Evolutionary conservation across 1,140 invertebrate genomes (phyloP).

Genomic region (Homalodisca vitripennis): DNA sequence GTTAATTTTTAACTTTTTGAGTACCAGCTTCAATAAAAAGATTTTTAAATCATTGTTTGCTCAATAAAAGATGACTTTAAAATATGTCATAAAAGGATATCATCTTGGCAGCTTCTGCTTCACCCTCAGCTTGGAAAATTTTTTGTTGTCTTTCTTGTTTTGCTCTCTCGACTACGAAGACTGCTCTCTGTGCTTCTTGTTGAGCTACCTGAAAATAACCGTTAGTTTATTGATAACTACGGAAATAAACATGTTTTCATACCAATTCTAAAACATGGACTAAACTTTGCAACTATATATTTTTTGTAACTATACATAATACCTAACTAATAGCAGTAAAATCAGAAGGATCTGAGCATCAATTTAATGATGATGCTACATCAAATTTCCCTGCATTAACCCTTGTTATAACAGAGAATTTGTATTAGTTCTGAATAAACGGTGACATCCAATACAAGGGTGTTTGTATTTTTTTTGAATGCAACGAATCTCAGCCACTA

Average conservation of each 20-base stretch:
- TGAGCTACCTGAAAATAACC: constrained; percentile 72
- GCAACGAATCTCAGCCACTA: too few relatives aligned
- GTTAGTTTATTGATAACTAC: background rate
- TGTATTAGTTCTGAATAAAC: too few relatives aligned
- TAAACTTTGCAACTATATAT: background rate
- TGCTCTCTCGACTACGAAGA: constrained; percentile 96
- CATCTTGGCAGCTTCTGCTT: constrained; percentile 98
- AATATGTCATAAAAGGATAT: constrained; percentile 66
- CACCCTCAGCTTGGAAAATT: constrained; percentile 99
- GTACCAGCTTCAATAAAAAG: too few relatives aligned
- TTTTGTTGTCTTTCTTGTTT: constrained; percentile 99
- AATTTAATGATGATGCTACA: too few relatives aligned
- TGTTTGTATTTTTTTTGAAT: too few relatives aligned
- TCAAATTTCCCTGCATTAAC: too few relatives aligned
- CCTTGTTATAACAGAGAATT: too few relatives aligned
- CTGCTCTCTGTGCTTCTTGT: constrained; percentile 98
- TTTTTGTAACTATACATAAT: too few relatives aligned
- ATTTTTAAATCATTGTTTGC: background rate
- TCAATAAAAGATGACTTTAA: background rate
- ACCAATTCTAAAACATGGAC: background rate
- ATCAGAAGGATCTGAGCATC: too few relatives aligned
- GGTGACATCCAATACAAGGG: too few relatives aligned
- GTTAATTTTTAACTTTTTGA: too few relatives aligned
- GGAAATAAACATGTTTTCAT: background rate
- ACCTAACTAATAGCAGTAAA: too few relatives aligned